Evolutionary conservation across 92 coral and sea anemone genomes (phyloP).

Genomic region (Porites lobata): DNA sequence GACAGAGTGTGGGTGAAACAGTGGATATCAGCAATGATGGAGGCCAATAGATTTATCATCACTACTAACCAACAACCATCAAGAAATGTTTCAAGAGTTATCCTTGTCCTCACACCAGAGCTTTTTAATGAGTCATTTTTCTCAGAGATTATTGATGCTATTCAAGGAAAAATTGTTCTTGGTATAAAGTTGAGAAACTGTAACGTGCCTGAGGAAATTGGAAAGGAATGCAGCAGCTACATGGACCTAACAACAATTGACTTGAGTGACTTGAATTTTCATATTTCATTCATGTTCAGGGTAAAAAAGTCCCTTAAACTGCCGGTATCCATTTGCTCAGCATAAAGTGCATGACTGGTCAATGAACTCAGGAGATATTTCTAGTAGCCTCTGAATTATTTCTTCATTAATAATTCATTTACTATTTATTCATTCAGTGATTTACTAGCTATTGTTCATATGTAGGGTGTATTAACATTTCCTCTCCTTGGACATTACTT

Average conservation of each 20-base stretch:
- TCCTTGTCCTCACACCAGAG: slow-evolving; percentile 73
- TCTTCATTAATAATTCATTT: too few relatives aligned
- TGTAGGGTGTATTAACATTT: too few relatives aligned
- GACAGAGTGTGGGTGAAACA: slow-evolving; percentile 75
- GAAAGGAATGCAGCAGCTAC: slow-evolving; percentile 20
- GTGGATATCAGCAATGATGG: slow-evolving; percentile 79
- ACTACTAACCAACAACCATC: slow-evolving; percentile 63
- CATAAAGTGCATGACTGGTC: background rate
- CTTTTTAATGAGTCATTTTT: slow-evolving; percentile 39
- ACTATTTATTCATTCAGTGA: too few relatives aligned
- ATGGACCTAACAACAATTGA: slow-evolving; percentile 56
- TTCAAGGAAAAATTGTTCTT: slow-evolving; percentile 45
- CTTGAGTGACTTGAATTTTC: slow-evolving; percentile 60
- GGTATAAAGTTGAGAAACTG: slow-evolving; percentile 55
- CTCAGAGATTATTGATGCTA: background rate
- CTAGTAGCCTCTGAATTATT: too few relatives aligned
- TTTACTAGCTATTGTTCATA: too few relatives aligned
- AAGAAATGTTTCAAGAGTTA: slow-evolving; percentile 52
- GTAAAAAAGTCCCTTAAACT: slow-evolving; percentile 52
- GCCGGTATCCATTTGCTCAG: slow-evolving; percentile 71
- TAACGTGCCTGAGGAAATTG: slow-evolving; percentile 39
- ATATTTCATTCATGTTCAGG: slow-evolving; percentile 48
- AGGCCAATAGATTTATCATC: slow-evolving; percentile 72
- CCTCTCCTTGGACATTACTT: too few relatives aligned
- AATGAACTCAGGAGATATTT: background rate